phyloP scores from a whole-genome alignment of 1,140 invertebrate genomes.

The Halesus radiatus region DNA sequence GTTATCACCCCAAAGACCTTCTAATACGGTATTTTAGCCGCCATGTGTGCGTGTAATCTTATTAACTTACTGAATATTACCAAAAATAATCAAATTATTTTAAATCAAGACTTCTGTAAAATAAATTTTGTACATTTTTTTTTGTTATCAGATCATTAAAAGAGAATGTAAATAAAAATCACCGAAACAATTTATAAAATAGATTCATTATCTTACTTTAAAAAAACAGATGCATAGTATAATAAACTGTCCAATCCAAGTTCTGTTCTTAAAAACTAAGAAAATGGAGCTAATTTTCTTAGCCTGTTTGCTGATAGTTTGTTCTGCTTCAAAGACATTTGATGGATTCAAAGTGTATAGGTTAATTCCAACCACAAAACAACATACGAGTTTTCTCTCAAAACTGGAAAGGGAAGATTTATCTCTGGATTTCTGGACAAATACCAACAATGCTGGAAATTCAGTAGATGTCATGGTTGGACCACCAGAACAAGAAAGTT shows the following conservation, averaged over 20 bases:
- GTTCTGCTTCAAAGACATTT: slow-evolving; percentile 55
- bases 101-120: neutral
- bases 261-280: no score
- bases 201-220: no score
- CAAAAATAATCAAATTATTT: neutral
- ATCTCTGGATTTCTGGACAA: slow-evolving; percentile 52
- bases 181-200: no score
- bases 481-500: slow-evolving; percentile 28
- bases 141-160: neutral
- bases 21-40: no score
- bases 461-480: slow-evolving; percentile 58
- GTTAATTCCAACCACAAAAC: slow-evolving; percentile 23
- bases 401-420: slow-evolving; percentile 23
- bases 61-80: no score
- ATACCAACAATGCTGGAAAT: slow-evolving; percentile 57
- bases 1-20: no score
- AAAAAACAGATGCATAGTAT: neutral
- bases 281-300: neutral
- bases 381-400: slow-evolving; percentile 28
- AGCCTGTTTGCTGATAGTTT: slow-evolving; percentile 12
- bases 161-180: no score
- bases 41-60: no score
- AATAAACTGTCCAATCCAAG: no score
- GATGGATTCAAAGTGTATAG: slow-evolving; percentile 44
- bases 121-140: neutral